Conservation (phyloP, 2,797 vertebrate species). For the Eospalax fontanierii region DNA sequence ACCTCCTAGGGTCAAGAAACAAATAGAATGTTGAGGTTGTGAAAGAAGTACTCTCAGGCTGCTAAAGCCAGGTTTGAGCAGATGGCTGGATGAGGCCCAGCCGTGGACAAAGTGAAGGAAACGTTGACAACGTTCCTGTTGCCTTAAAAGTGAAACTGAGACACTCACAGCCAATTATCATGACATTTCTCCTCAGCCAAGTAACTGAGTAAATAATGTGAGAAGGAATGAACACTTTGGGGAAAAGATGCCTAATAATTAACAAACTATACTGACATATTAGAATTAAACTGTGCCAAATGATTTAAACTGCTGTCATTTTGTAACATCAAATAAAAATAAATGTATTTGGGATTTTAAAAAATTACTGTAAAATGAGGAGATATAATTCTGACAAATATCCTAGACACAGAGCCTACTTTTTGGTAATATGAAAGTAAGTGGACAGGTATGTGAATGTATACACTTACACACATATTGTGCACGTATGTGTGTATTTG, state of each 20-base stretch:
- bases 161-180: slow-evolving; percentile 42
- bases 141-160: slow-evolving; percentile 43
- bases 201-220: slow-evolving; percentile 41
- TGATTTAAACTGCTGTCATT: slow-evolving; percentile 58
- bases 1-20: background rate
- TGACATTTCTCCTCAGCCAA: slow-evolving; percentile 76
- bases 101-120: background rate
- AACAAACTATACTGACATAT: slow-evolving; percentile 43
- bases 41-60: background rate
- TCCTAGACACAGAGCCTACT: background rate
- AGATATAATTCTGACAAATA: slow-evolving; percentile 47
- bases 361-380: slow-evolving; percentile 58
- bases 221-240: slow-evolving; percentile 42
- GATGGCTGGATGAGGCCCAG: background rate
- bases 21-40: background rate
- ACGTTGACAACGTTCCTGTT: background rate
- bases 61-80: background rate
- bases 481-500: background rate
- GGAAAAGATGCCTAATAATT: slow-evolving; percentile 66
- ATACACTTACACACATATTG: background rate
- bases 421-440: background rate
- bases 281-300: slow-evolving; percentile 53
- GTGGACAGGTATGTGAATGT: background rate
- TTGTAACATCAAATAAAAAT: slow-evolving; percentile 56
- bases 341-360: slow-evolving; percentile 36